Evolutionary conservation across 1,140 invertebrate genomes (phyloP), one percentile per base, ranked within the genome.

Genomic region (Homarus americanus): DNA sequence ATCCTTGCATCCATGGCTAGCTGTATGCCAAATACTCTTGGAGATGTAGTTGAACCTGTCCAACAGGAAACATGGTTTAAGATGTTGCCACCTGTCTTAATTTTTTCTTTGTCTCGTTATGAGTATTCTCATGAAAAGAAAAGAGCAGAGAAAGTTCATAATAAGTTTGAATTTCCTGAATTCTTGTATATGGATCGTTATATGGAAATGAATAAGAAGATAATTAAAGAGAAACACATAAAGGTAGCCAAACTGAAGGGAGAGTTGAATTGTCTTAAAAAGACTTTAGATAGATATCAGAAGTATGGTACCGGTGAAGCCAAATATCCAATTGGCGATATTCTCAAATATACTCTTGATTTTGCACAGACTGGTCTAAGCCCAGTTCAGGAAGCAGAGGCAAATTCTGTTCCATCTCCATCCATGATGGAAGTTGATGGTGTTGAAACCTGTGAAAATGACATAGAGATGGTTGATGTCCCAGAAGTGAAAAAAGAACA

Each of bases 101-200:
- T 95, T 28, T 95, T 95, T 94, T 94, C 95, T 91, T 93, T 95
- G 28, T 95, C 94, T n/a, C 93, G 95, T n/a, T 95, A 95, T 93
- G 94, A 95, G 78, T 95, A 95, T 93, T 95, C 95, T 91, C 94
- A 94, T 80, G 94, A 94, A 87, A 89, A 94, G 76, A 93, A 94
- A 34, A 93, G 94, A 78, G 94, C 95, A 72, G 95, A 95, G 92
- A 95, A 95, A 93, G 95, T 95, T 80, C 95, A 95, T 92, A 95
- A 95, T 82, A 94, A 95, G 92, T 94, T 95, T 91, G 94, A 94
- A 86, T 95, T 95, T 93, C 95, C 95, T 82, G 93, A 94, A 90
- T 93, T 94, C 63, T 94, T 95, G 38, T 95, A 94, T 93, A 94
- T 95, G 94, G 95, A 95, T 91, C 94, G 95, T 86, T 95, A 95